Percentiles rank a stretch among this genome's conserved stretches.
phyloP scores from a whole-genome alignment of 1,140 invertebrate species.

The Wasmannia auropunctata region DNA sequence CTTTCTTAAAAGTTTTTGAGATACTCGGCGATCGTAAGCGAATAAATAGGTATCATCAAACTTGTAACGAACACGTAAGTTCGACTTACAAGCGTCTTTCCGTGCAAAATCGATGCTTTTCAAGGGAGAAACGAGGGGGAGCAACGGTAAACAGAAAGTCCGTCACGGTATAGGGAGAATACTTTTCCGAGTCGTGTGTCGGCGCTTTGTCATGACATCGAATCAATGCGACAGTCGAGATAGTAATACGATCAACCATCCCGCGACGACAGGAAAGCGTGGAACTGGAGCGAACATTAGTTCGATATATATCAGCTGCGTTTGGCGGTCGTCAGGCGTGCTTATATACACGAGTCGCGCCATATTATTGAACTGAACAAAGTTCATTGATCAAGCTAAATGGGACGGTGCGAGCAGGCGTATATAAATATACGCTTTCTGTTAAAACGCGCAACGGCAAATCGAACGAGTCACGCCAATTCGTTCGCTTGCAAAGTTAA shows the following conservation, averaged over 20 bases:
- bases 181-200: conserved; percentile 19
- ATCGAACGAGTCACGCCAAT: conserved; percentile 46
- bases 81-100: background rate
- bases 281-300: conserved; percentile 43
- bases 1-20: background rate
- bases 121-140: background rate
- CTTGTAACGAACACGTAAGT: background rate
- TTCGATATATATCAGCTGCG: conserved; percentile 11
- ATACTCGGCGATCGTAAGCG: background rate
- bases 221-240: conserved; percentile 32
- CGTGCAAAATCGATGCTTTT: background rate
- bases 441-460: background rate
- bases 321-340: background rate
- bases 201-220: background rate
- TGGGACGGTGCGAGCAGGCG: conserved; percentile 2
- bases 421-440: conserved; percentile 48
- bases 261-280: background rate
- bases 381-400: conserved; percentile 52
- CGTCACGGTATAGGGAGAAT: background rate
- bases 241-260: conserved; percentile 38
- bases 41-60: conserved; percentile 10
- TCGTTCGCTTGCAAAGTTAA: conserved; percentile 57
- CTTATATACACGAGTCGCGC: conserved; percentile 4
- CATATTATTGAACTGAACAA: conserved; percentile 30
- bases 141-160: background rate